These are phyloP conservation scores for Bombus breviceps DNA, from an alignment of 1,140 invertebrate genomes.

Conservation along the genomic window DNA sequence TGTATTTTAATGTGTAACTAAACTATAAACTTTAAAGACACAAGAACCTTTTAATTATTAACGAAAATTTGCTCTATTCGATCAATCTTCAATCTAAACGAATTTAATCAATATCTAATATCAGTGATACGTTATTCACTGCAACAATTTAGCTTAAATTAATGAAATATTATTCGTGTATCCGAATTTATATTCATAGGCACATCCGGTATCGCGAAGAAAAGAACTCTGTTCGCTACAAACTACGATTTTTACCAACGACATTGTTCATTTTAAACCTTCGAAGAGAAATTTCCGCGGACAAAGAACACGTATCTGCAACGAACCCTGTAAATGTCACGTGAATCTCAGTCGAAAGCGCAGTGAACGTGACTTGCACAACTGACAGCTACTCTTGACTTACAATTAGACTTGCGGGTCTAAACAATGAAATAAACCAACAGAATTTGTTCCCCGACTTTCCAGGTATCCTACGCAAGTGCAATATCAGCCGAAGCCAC, in stretches of 20 bases:
- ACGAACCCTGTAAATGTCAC: constrained; percentile 75
- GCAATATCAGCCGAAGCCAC: constrained; percentile 76
- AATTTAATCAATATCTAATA: too few species aligned
- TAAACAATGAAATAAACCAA: constrained; percentile 22
- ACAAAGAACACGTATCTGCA: constrained; percentile 9
- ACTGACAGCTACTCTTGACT: constrained; percentile 15
- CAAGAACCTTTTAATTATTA: too few species aligned
- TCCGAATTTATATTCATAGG: too few species aligned
- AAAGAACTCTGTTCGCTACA: not conserved
- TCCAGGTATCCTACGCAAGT: constrained; percentile 46
- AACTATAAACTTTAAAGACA: too few species aligned
- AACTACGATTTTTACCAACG: not conserved
- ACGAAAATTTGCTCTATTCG: too few species aligned
- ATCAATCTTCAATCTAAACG: too few species aligned
- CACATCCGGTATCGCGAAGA: not conserved
- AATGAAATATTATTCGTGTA: too few species aligned
- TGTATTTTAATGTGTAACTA: too few species aligned
- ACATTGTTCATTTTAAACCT: not conserved
- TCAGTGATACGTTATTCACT: too few species aligned
- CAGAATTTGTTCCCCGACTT: constrained; percentile 20
- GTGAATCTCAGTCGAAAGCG: constrained; percentile 75
- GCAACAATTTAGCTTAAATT: not conserved
- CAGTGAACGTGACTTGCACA: constrained; percentile 57
- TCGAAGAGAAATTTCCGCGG: not conserved
- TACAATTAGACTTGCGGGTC: not conserved